phyloP scores from a whole-genome alignment of 2,113 vertebrate genomes.

The Brachirus orientalis region DNA sequence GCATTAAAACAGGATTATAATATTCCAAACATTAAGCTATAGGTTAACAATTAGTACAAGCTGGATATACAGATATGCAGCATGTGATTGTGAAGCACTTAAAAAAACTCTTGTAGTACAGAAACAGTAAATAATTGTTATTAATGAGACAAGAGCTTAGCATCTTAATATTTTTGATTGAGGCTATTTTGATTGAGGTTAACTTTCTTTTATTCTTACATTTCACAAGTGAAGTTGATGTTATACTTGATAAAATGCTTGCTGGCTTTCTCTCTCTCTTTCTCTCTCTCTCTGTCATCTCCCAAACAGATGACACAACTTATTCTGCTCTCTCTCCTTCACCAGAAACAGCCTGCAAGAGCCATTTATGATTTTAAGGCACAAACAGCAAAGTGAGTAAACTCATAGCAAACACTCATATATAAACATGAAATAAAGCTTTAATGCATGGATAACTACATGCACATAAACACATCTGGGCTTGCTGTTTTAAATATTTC shows the following conservation, averaged over 20 bases:
- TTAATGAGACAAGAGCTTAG: neutral
- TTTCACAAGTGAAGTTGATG: neutral
- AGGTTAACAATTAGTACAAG: slow-evolving; percentile 12
- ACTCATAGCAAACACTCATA: neutral
- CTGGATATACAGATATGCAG: neutral
- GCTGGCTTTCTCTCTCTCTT: slow-evolving; percentile 51
- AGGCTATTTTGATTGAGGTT: neutral
- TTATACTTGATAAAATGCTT: slow-evolving; percentile 50
- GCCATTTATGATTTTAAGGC: slow-evolving; percentile 99
- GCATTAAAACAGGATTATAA: neutral
- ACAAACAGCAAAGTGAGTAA: slow-evolving; percentile 95
- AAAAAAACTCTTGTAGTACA: too few species aligned
- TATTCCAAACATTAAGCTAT: neutral
- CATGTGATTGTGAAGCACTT: neutral
- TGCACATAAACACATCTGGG: slow-evolving; percentile 7
- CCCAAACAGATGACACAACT: slow-evolving; percentile 84
- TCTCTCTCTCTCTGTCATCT: slow-evolving; percentile 63
- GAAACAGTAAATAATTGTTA: too few species aligned
- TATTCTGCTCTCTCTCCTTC: slow-evolving; percentile 84
- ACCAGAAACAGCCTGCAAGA: slow-evolving; percentile 95
- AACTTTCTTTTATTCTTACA: neutral
- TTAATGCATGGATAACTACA: slow-evolving; percentile 28
- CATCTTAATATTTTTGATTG: neutral
- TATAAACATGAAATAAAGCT: slow-evolving; percentile 1
- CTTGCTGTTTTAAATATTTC: too few species aligned